Conservation (phyloP, 2,888 invertebrate species). For the Macrosoma leucophasiata region DNA sequence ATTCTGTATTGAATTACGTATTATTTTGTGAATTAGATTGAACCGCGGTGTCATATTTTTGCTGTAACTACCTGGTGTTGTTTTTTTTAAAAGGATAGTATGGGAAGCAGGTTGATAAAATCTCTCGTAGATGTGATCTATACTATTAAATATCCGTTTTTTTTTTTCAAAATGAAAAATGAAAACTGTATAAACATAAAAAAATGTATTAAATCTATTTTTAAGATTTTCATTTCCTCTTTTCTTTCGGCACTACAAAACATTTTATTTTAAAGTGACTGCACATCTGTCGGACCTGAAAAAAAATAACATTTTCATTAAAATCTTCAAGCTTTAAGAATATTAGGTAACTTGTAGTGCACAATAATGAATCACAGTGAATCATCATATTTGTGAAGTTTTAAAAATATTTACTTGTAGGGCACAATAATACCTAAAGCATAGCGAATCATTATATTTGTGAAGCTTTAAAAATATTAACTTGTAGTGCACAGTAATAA, state of each 20-base stretch:
- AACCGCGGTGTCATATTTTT: conserved; percentile 64
- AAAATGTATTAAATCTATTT: conserved; percentile 6
- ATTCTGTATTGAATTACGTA: conserved; percentile 68
- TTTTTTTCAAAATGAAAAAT: neutral
- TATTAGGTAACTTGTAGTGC: too few relatives aligned
- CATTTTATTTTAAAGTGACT: conserved; percentile 90
- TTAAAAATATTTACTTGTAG: too few relatives aligned
- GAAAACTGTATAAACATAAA: conserved; percentile 3
- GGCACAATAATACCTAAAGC: too few relatives aligned
- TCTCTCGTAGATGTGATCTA: conserved; percentile 1
- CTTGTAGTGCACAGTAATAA: too few relatives aligned
- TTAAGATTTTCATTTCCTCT: conserved; percentile 34
- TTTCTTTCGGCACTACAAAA: conserved; percentile 72
- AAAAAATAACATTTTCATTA: conserved; percentile 25
- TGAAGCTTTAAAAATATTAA: too few relatives aligned
- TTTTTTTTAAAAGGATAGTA: conserved; percentile 45
- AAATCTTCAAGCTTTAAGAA: too few relatives aligned
- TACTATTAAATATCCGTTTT: neutral
- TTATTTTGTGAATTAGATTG: conserved; percentile 75
- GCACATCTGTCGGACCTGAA: conserved; percentile 94
- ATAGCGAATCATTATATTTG: too few relatives aligned
- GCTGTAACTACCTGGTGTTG: conserved; percentile 46
- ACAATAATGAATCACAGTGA: too few relatives aligned
- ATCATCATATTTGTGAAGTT: too few relatives aligned
- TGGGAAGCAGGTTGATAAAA: conserved; percentile 49